Conservation (phyloP, 2,888 invertebrate species). For the Cephus rjabovi region DNA sequence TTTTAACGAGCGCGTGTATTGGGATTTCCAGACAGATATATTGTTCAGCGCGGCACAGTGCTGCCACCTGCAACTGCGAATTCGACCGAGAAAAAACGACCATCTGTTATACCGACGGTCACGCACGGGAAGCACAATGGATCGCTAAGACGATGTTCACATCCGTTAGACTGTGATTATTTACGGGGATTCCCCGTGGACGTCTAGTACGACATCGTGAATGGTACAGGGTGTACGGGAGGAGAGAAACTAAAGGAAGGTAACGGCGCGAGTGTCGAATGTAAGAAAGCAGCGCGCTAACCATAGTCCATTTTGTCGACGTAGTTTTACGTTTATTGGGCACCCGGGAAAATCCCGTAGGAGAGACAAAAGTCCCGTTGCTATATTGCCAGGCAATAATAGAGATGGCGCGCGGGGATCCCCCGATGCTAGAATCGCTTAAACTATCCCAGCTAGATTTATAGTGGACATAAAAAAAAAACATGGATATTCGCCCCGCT, state of each 20-base stretch:
- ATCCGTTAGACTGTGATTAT: neutral
- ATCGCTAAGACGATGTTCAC: neutral
- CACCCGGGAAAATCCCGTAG: neutral
- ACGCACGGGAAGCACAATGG: neutral
- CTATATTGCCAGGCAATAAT: conserved; percentile 44
- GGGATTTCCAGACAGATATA: conserved; percentile 41
- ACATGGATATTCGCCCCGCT: neutral
- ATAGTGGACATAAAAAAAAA: conserved; percentile 38
- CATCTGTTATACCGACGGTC: too few relatives aligned
- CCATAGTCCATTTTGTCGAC: neutral
- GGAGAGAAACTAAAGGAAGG: neutral
- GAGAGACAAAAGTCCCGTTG: neutral
- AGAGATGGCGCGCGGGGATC: conserved; percentile 25
- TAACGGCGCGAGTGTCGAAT: neutral
- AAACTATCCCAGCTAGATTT: conserved; percentile 56
- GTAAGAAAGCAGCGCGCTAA: neutral
- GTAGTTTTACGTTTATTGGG: neutral
- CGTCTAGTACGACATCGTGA: neutral
- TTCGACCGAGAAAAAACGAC: neutral
- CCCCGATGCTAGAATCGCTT: conserved; percentile 56
- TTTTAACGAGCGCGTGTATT: conserved; percentile 48
- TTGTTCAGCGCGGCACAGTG: conserved; percentile 24
- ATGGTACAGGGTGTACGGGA: neutral
- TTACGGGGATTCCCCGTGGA: neutral
- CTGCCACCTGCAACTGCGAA: neutral